Percentiles rank a stretch among this genome's conserved stretches.
These are phyloP conservation scores for Asobara japonica DNA, from an alignment of 1,140 invertebrate genomes.

Conservation along the genomic window DNA sequence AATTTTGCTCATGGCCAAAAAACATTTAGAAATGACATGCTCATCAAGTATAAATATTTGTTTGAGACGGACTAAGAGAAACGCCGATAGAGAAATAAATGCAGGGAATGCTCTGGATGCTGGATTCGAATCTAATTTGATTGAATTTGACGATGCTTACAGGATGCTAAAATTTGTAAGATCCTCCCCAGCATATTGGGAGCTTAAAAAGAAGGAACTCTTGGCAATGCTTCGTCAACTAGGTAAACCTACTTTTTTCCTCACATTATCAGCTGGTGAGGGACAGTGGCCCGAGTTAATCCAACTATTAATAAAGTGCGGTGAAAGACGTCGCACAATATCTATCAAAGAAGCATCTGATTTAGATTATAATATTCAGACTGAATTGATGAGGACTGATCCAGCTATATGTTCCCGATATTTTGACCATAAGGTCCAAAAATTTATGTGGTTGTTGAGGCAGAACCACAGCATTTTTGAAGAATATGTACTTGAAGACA, in stretches of 20 bases:
- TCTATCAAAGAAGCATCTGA: too few species aligned
- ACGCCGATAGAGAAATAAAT: not conserved
- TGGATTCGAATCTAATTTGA: not conserved
- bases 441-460: too few species aligned
- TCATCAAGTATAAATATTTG: too few species aligned
- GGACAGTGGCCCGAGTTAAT: not conserved
- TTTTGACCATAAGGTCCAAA: not conserved
- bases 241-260: not conserved
- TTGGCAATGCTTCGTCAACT: not conserved
- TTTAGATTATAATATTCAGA: not conserved
- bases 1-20: too few species aligned
- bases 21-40: too few species aligned
- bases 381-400: not conserved
- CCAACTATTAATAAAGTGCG: not conserved
- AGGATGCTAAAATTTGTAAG: not conserved
- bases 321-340: not conserved
- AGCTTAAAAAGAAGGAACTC: not conserved
- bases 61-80: not conserved
- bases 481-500: too few species aligned
- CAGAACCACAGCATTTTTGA: too few species aligned
- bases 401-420: too few species aligned
- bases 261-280: not conserved
- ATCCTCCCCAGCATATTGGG: too few species aligned
- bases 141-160: not conserved
- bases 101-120: not conserved